phyloP scores from a whole-genome alignment of 1,140 invertebrate species.

The Listronotus oregonensis region DNA sequence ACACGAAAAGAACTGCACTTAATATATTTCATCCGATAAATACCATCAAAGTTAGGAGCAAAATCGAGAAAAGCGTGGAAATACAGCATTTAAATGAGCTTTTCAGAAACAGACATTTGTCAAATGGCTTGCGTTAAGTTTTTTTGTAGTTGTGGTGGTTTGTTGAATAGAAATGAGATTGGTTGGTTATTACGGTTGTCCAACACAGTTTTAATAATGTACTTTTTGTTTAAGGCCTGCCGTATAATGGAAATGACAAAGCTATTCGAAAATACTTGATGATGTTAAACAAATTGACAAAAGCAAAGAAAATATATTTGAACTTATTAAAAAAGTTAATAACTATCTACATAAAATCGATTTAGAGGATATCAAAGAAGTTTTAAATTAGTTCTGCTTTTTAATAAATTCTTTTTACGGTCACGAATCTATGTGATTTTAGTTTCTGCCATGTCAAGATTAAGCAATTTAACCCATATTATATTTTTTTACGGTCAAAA shows the following conservation, averaged over 20 bases:
- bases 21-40: slow-evolving; percentile 39
- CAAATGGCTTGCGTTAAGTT: slow-evolving; percentile 33
- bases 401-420: too few relatives aligned
- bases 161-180: slow-evolving; percentile 34
- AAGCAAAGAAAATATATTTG: neutral
- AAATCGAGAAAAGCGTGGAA: slow-evolving; percentile 29
- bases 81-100: slow-evolving; percentile 35
- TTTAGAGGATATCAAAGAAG: too few relatives aligned
- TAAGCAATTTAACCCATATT: too few relatives aligned
- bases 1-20: slow-evolving; percentile 31
- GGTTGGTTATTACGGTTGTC: slow-evolving; percentile 34
- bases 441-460: too few relatives aligned
- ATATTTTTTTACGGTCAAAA: too few relatives aligned
- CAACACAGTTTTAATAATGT: slow-evolving; percentile 31
- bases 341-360: too few relatives aligned
- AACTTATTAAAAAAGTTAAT: neutral
- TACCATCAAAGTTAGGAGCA: slow-evolving; percentile 33
- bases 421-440: too few relatives aligned
- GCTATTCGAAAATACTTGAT: neutral
- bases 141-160: slow-evolving; percentile 31
- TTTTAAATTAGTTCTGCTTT: too few relatives aligned
- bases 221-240: slow-evolving; percentile 15
- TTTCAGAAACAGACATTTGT: slow-evolving; percentile 39
- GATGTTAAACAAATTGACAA: slow-evolving; percentile 10
- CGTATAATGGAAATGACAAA: slow-evolving; percentile 1